phyloP scores from a whole-genome alignment of 2,113 vertebrate genomes.

The Spea multiplicata region DNA sequence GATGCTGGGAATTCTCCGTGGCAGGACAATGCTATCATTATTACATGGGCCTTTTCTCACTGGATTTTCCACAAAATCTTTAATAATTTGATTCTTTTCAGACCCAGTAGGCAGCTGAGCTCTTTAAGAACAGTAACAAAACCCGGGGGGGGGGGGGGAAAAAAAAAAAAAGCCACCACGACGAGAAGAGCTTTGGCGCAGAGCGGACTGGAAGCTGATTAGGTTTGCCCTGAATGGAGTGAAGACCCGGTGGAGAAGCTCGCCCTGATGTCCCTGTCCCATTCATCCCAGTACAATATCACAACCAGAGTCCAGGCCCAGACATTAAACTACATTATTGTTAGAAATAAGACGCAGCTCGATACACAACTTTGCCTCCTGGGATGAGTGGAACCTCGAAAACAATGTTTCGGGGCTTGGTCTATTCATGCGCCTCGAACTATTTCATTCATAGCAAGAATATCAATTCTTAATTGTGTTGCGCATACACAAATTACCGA shows the following conservation, averaged over 20 bases:
- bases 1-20: conserved; percentile 67
- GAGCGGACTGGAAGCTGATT: conserved; percentile 74
- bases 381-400: conserved; percentile 62
- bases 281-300: conserved; percentile 80
- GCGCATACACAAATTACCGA: conserved; percentile 51
- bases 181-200: conserved; percentile 70
- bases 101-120: conserved; percentile 74
- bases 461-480: conserved; percentile 60
- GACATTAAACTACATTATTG: conserved; percentile 80
- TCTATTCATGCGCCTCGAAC: conserved; percentile 55
- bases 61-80: conserved; percentile 77
- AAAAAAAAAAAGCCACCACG: conserved; percentile 59
- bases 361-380: conserved; percentile 67
- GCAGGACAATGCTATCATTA: conserved; percentile 70
- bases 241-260: conserved; percentile 68
- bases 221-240: conserved; percentile 74
- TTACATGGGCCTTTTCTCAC: conserved; percentile 68
- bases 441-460: conserved; percentile 60
- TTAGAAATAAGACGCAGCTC: conserved; percentile 65
- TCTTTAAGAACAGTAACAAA: conserved; percentile 77
- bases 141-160: conserved; percentile 56
- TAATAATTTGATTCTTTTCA: conserved; percentile 81
- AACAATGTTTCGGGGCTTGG: conserved; percentile 59
- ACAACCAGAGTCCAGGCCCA: conserved; percentile 77
- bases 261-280: conserved; percentile 72